Evolutionary conservation across 2,888 invertebrate genomes (phyloP).

Genomic region (Microctonus brassicae): DNA sequence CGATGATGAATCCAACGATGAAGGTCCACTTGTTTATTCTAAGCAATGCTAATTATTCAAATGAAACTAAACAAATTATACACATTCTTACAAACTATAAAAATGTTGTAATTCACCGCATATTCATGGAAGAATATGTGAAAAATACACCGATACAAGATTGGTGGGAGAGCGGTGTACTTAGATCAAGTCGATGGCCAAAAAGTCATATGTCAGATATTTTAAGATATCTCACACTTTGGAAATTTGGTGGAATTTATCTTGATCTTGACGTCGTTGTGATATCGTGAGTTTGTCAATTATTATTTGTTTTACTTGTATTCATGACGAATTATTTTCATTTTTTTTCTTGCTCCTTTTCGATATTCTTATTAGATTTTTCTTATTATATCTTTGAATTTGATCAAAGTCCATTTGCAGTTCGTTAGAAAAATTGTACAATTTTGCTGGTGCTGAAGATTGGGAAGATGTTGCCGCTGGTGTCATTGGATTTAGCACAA

Average conservation of each 20-base stretch:
- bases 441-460: constrained; percentile 77
- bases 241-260: constrained; percentile 84
- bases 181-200: constrained; percentile 73
- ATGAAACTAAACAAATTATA: constrained; percentile 59
- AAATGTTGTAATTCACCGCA: constrained; percentile 72
- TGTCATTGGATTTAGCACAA: constrained; percentile 75
- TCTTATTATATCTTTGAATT: too few species aligned
- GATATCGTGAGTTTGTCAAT: constrained; percentile 70
- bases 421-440: constrained; percentile 72
- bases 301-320: too few species aligned
- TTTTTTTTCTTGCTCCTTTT: not conserved
- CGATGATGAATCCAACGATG: constrained; percentile 73
- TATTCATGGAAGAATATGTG: constrained; percentile 72
- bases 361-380: not conserved
- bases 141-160: constrained; percentile 74
- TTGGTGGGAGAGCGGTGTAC: constrained; percentile 70
- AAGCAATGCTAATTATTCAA: constrained; percentile 66
- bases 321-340: not conserved
- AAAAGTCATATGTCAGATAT: constrained; percentile 77
- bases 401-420: constrained; percentile 57
- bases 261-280: constrained; percentile 83
- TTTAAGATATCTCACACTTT: constrained; percentile 77
- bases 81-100: constrained; percentile 67
- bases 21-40: constrained; percentile 74
- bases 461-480: constrained; percentile 76